Evolutionary conservation across 2,797 vertebrate species (phyloP).

Genomic region (Sphenodon punctatus): DNA sequence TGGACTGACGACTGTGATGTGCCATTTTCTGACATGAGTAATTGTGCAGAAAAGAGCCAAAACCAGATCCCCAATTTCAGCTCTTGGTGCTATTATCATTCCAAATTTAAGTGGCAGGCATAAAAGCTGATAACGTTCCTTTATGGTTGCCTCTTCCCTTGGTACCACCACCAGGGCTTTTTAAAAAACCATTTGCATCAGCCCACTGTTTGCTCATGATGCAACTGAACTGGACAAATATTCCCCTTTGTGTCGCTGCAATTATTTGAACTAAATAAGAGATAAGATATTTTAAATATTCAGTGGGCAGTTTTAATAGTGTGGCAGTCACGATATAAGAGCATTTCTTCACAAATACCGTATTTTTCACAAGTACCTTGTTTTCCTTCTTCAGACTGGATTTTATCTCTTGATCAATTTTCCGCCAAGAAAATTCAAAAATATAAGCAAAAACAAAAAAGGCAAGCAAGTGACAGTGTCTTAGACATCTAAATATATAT

Average conservation of each 20-base stretch:
- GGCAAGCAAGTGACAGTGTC: background rate
- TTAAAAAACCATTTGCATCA: background rate
- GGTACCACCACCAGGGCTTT: background rate
- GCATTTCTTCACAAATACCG: background rate
- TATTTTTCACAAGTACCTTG: background rate
- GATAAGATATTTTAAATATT: conserved; percentile 22
- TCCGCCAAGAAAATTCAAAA: background rate
- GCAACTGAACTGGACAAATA: background rate
- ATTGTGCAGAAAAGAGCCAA: background rate
- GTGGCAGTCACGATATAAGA: background rate
- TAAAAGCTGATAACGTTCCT: background rate
- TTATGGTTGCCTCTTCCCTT: background rate
- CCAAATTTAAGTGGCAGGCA: background rate
- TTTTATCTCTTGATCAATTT: background rate
- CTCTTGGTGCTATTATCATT: background rate
- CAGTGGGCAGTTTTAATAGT: conserved; percentile 5
- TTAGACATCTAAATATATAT: background rate
- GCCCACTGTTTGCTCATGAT: background rate
- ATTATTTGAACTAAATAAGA: conserved; percentile 25
- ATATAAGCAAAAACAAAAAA: background rate
- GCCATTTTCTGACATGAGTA: background rate
- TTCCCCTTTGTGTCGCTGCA: background rate
- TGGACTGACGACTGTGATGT: background rate
- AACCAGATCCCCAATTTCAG: background rate
- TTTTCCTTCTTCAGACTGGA: background rate